phyloP scores from a whole-genome alignment of 1,140 invertebrate species.

The Lucilia sericata region DNA sequence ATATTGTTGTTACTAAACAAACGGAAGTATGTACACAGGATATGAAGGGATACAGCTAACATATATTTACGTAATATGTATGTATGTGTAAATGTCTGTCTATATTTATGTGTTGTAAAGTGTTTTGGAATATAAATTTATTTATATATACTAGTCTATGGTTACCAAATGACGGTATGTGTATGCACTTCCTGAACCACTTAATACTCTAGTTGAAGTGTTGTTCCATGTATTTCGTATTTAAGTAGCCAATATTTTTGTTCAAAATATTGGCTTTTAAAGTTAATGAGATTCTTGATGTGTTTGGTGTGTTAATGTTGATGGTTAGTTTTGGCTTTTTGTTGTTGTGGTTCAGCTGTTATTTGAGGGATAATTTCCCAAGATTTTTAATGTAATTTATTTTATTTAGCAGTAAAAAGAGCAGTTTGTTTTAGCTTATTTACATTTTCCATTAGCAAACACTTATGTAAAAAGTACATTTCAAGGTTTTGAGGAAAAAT shows the following conservation, averaged over 20 bases:
- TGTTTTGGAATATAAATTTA: no score
- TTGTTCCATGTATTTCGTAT: background rate
- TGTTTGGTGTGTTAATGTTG: no score
- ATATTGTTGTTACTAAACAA: background rate
- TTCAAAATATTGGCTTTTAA: constrained; percentile 12
- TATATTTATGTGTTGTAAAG: background rate
- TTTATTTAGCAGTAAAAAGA: background rate
- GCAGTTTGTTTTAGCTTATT: no score
- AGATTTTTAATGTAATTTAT: constrained; percentile 5
- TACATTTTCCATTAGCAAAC: no score
- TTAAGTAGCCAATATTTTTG: background rate
- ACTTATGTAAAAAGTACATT: no score
- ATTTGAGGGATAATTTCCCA: no score
- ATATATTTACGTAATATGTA: background rate
- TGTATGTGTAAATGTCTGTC: background rate
- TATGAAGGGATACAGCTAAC: background rate
- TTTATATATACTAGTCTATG: no score
- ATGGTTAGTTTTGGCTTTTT: no score
- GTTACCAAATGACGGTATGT: background rate
- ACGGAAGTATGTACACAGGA: background rate
- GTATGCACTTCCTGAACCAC: constrained; percentile 22
- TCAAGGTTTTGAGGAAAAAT: no score
- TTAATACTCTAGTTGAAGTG: background rate
- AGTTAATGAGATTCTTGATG: background rate
- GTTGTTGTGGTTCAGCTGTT: no score